These are phyloP conservation scores for Salvator merianae DNA, from an alignment of 2,113 vertebrate genomes.

Conservation along the genomic window DNA sequence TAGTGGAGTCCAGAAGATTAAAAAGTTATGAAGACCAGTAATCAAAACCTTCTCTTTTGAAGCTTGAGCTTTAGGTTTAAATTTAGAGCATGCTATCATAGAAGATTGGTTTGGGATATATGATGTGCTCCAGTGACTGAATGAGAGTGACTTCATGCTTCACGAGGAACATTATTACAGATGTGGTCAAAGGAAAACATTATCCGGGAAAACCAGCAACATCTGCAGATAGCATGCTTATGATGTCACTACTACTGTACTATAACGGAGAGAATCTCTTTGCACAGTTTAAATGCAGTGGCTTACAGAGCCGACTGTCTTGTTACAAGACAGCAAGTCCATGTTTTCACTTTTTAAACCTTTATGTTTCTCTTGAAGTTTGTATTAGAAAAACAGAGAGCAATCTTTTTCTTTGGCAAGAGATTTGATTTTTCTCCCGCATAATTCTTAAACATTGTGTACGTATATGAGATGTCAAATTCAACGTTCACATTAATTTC, in stretches of 20 bases:
- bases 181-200: conserved; percentile 54
- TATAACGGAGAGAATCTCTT: conserved; percentile 62
- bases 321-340: not conserved
- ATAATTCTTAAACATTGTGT: no score
- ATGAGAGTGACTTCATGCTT: conserved; percentile 61
- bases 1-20: not conserved
- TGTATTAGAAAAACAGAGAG: not conserved
- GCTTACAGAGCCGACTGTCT: not conserved
- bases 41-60: conserved; percentile 4
- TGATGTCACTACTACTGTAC: conserved; percentile 69
- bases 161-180: conserved; percentile 46
- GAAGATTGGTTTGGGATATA: conserved; percentile 22
- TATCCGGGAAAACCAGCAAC: conserved; percentile 55
- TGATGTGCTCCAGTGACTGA: conserved; percentile 31
- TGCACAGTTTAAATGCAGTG: conserved; percentile 34
- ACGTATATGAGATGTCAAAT: not conserved
- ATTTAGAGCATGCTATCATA: conserved; percentile 34
- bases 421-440: no score
- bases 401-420: not conserved
- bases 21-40: not conserved
- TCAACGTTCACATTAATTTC: not conserved
- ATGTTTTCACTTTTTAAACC: not conserved
- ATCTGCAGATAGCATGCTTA: conserved; percentile 60
- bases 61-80: conserved; percentile 8
- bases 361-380: not conserved